Base-by-base conservation (phyloP, 1,140 invertebrate genomes). In the Drosophila takahashii region DNA sequence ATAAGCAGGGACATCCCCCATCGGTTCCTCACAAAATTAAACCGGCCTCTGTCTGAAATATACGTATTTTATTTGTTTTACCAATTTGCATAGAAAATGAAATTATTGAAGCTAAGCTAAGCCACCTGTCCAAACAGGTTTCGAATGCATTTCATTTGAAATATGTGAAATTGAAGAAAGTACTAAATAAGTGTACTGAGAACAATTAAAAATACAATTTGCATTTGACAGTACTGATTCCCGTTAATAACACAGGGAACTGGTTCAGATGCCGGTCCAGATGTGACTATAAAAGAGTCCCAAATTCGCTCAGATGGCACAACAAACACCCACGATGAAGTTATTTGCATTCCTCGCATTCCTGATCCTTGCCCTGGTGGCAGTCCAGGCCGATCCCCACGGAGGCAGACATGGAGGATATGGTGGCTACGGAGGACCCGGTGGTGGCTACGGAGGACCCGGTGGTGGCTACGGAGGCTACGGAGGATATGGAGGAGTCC, bases 231-330 rank as follows among this genome's bases (percentile, higher is more conserved):
- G 15, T 34, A 47, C 4, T 10, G 13, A 16, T 13, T 22, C 9
- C 16, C 26, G 36, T 50, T 59, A 27, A 60, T 15, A 57, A 53
- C 39, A 3, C 16, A 18, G 5, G 27, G 41, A 75, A 64, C 57
- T 34, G 44, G 64, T 67, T 16, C 47, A 29, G 18, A 9, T 36
- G 26, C 9, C 27, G 47, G 32, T 3, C 27, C n/a, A 44, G 32
- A n/a, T 29, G 18, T n/a, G 11, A 32, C 29, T 79, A 79, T 79
- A 79, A 72, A 79, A 78, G 76, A 13, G 32, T 7, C 34, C 44
- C n/a, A 10, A 9, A 13, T 4, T 42, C 15, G n/a, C 13, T 16
- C 50, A 72, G 44, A 65, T 16, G 41, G 39, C 41, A 70, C 44
- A 67, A 58, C 34, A 67, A 45, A 32, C 44, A 45, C 9, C 29